Conservation (phyloP, 2,888 invertebrate genomes). For the Drosophila neotestacea region DNA sequence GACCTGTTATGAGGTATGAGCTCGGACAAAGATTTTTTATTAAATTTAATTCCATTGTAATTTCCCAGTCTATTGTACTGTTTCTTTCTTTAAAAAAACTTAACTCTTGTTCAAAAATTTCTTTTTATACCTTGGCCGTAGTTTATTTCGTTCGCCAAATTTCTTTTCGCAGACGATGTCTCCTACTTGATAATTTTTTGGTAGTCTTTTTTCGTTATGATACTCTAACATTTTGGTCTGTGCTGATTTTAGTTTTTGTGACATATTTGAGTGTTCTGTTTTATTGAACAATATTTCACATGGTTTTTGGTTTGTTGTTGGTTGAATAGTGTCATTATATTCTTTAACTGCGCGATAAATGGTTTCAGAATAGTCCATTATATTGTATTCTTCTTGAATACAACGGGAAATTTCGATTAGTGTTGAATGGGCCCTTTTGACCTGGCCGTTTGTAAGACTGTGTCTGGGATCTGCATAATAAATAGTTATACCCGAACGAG, state of each 20-base stretch:
- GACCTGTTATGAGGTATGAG: too few species aligned
- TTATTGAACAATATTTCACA: background rate
- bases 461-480: conserved; percentile 12
- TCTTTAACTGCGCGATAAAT: conserved; percentile 6
- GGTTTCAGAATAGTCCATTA: conserved; percentile 10
- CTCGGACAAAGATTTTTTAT: too few species aligned
- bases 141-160: too few species aligned
- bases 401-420: conserved; percentile 14
- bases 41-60: too few species aligned
- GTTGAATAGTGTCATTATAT: conserved; percentile 17
- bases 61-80: too few species aligned
- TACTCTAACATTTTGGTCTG: background rate
- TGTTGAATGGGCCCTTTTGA: conserved; percentile 15
- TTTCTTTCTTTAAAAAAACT: too few species aligned
- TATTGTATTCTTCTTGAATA: conserved; percentile 18
- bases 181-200: too few species aligned
- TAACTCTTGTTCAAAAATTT: too few species aligned
- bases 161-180: too few species aligned
- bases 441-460: conserved; percentile 6
- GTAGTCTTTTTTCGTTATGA: background rate
- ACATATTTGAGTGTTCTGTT: background rate
- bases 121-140: too few species aligned
- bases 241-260: background rate
- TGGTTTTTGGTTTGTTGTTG: background rate
- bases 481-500: conserved; percentile 7